A percentile compares a stretch with the other conserved stretches of the same genome.
These are phyloP conservation scores for Urocitellus parryii DNA, from an alignment of 2,113 vertebrate genomes.

Conservation along the genomic window DNA sequence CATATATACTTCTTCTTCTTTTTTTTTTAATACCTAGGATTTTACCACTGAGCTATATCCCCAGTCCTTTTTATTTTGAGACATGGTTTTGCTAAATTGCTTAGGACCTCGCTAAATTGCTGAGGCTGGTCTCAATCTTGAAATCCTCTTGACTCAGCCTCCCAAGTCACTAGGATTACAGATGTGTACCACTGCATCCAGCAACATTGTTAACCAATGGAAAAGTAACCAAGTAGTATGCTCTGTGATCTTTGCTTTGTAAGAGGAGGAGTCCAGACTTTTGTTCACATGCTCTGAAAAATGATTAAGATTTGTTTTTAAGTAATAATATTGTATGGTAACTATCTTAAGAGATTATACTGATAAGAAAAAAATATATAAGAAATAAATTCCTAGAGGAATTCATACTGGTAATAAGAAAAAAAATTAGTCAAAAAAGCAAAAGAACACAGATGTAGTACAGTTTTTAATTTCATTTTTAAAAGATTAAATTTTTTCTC, in stretches of 20 bases:
- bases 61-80: too few species aligned
- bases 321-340: neutral
- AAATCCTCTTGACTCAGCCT: too few species aligned
- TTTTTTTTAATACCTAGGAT: too few species aligned
- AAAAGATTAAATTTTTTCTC: neutral
- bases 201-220: slow-evolving; percentile 26
- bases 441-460: slow-evolving; percentile 59
- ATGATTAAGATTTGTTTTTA: neutral
- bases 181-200: too few species aligned
- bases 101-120: too few species aligned
- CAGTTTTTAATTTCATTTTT: slow-evolving; percentile 58
- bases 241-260: slow-evolving; percentile 35
- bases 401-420: neutral
- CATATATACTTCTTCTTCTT: neutral
- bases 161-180: too few species aligned
- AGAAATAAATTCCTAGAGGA: neutral
- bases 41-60: too few species aligned
- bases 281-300: slow-evolving; percentile 33
- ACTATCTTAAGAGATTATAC: neutral
- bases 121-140: too few species aligned
- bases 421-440: slow-evolving; percentile 59
- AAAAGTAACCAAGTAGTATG: slow-evolving; percentile 31
- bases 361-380: slow-evolving; percentile 17
- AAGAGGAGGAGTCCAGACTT: neutral
- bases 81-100: too few species aligned